Evolutionary conservation across 2,797 vertebrate species (phyloP), one percentile per base, ranked within the genome.

Genomic region (Enteromius unitaeniatus): DNA sequence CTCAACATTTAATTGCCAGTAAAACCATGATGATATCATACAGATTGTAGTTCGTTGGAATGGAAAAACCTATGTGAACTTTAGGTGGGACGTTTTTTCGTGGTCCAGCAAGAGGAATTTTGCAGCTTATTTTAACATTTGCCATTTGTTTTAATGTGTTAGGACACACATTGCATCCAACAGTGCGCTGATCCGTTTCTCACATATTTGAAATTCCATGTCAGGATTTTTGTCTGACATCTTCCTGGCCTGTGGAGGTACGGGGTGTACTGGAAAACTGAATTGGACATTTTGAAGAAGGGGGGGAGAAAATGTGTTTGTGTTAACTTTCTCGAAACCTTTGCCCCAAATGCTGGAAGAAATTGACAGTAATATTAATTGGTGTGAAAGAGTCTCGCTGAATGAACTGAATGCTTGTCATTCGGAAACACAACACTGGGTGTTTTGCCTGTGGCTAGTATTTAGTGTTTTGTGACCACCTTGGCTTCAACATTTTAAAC

Each of bases 211-310:
- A 86, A 92, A 91, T 58, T 94, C 91, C 91, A 91, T 91, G 91
- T 93, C 90, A 86, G 88, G 84, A 92, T 94, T 94, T 95, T 88
- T 86, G 89, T 90, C 87, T 86, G 88, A 89, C 91, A 88, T 90
- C 13, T 82, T 81, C 45, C 88, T 88, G 85, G 90, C 88, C 84
- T 85, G 87, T 88, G 88, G 92, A 92, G 90, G 93, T 93, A 92
- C 91, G 91, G 85, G 14, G 80, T 94, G 92, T 93, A 87, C 92
- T 92, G 75, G 65, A 79, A 76, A 58, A 47, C 82, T 53, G 49
- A 83, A 85, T 53, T 51, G 40, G 85, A 89, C 88, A 90, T 87
- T 84, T 85, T 79, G 45, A 86, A 87, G 87, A 87, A 87, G 37
- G 47, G 58, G 72, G 79, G 80, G 84, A 51, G 58, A 78, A 76